Percentiles rank a stretch among this genome's conserved stretches.
These are phyloP conservation scores for Agelas oroides DNA, from an alignment of 37 sponge, comb jelly and placozoan species.

Conservation along the genomic window DNA sequence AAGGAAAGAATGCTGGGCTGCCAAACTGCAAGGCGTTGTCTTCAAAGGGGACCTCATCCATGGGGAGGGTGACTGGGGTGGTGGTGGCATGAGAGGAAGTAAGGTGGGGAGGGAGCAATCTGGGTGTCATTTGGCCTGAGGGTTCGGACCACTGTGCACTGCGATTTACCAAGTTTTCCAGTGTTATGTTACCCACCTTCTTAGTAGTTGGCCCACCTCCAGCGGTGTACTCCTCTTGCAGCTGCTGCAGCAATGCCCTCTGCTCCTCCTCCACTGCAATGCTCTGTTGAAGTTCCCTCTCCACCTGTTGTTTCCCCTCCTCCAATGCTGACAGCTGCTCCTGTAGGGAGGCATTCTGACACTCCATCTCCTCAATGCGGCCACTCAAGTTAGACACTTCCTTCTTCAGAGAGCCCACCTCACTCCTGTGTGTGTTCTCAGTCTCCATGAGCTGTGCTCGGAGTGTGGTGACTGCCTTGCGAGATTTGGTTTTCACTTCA, in stretches of 20 bases:
- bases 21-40: background rate
- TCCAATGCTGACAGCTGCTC: conserved; percentile 5
- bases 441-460: conserved; percentile 43
- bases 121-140: background rate
- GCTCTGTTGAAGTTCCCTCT: background rate
- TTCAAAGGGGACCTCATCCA: conserved; percentile 14
- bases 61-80: conserved; percentile 16
- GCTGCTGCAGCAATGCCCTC: background rate
- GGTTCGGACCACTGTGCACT: background rate
- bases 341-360: conserved; percentile 1
- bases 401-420: conserved; percentile 4
- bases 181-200: background rate
- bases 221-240: no score
- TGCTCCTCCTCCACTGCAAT: background rate
- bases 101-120: conserved; percentile 7
- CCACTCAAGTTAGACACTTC: conserved; percentile 12
- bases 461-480: conserved; percentile 26
- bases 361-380: background rate
- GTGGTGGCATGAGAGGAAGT: conserved; percentile 1
- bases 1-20: background rate
- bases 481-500: conserved; percentile 40
- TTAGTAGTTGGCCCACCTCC: no score
- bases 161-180: background rate
- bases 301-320: conserved; percentile 3
- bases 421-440: conserved; percentile 26